Evolutionary conservation across 2,113 vertebrate genomes (phyloP).

Genomic region (Ancistrus triradiatus): DNA sequence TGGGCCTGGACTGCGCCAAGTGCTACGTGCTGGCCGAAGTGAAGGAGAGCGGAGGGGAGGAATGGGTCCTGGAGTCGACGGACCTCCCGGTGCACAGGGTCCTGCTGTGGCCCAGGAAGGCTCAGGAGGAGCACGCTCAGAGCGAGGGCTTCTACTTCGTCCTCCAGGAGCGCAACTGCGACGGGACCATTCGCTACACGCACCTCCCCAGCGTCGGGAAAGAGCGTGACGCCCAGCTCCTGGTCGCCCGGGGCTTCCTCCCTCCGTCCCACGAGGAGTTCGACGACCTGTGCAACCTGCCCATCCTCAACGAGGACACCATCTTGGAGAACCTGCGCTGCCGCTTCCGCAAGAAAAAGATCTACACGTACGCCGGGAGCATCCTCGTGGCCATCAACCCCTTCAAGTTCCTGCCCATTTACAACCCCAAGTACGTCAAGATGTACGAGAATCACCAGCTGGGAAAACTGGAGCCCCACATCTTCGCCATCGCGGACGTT

Average conservation of each 20-base stretch:
- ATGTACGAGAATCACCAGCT: slow-evolving; percentile 97
- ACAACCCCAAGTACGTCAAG: slow-evolving; percentile 98
- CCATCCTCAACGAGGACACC: slow-evolving; percentile 79
- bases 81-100: slow-evolving; percentile 90
- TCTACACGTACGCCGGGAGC: slow-evolving; percentile 95
- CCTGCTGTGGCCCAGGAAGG: slow-evolving; percentile 90
- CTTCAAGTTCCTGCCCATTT: slow-evolving; percentile 96
- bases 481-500: slow-evolving; percentile 95
- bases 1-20: slow-evolving; percentile 77
- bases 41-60: slow-evolving; percentile 91
- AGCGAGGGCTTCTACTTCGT: slow-evolving; percentile 92
- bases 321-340: slow-evolving; percentile 84
- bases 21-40: slow-evolving; percentile 90
- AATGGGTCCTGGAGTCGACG: slow-evolving; percentile 89
- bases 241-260: slow-evolving; percentile 88
- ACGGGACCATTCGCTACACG: slow-evolving; percentile 83
- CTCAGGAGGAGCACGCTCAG: slow-evolving; percentile 82
- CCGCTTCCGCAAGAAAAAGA: slow-evolving; percentile 90
- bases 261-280: slow-evolving; percentile 84
- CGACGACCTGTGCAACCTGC: slow-evolving; percentile 91
- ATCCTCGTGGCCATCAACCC: slow-evolving; percentile 96
- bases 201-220: slow-evolving; percentile 74
- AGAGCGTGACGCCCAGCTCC: slow-evolving; percentile 70
- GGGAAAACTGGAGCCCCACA: slow-evolving; percentile 93
- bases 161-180: slow-evolving; percentile 83